These are phyloP conservation scores for Pristiophorus japonicus DNA, from an alignment of 2,113 vertebrate species.

Conservation along the genomic window DNA sequence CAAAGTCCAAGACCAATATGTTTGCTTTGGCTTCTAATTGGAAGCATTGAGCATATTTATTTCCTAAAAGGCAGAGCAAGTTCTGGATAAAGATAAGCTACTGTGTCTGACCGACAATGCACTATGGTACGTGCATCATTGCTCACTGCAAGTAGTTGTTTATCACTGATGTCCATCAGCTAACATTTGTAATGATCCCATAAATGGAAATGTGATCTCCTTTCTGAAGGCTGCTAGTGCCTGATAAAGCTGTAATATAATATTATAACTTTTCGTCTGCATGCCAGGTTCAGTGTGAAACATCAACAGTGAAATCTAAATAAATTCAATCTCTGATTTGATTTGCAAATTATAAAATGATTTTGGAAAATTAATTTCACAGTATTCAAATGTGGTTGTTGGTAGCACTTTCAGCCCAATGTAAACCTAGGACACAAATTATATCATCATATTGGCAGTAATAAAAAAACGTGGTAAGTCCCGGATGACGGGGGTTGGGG, in stretches of 20 bases:
- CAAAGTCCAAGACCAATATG: constrained; percentile 37
- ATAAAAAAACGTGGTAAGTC: neutral
- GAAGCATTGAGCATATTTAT: constrained; percentile 35
- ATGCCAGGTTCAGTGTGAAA: neutral
- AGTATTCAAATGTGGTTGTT: neutral
- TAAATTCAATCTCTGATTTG: neutral
- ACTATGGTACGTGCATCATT: constrained; percentile 33
- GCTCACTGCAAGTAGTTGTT: constrained; percentile 20
- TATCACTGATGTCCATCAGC: constrained; percentile 23
- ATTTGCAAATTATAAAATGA: neutral
- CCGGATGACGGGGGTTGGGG: neutral
- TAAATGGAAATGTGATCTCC: constrained; percentile 25
- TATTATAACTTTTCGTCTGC: neutral
- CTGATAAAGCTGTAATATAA: constrained; percentile 25
- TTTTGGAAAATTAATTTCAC: neutral
- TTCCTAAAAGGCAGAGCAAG: constrained; percentile 24
- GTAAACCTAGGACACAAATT: neutral
- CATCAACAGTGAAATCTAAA: neutral
- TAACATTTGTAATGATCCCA: constrained; percentile 14
- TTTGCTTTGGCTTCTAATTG: constrained; percentile 35
- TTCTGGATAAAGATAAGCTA: constrained; percentile 33
- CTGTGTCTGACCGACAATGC: constrained; percentile 30
- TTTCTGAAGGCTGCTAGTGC: neutral
- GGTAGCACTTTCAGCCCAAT: neutral
- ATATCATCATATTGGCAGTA: neutral